A percentile compares a stretch with the other conserved stretches of the same genome.
Conservation (phyloP, 2,888 invertebrate genomes). For the Pyrrhia umbra region DNA sequence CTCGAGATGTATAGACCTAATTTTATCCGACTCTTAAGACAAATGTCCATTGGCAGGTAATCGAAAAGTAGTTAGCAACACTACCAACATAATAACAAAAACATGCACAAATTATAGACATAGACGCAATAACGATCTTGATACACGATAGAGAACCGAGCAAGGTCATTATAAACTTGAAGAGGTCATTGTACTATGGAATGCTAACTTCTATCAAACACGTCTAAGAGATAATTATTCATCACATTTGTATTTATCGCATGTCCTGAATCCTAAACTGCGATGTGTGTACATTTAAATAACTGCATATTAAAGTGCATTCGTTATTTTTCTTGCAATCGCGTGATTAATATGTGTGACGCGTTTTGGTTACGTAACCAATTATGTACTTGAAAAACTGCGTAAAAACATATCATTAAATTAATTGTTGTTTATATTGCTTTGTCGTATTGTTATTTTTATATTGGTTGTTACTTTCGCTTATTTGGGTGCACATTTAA, state of each 20-base stretch:
- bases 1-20: too few species aligned
- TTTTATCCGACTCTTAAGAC: too few species aligned
- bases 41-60: too few species aligned
- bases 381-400: constrained; percentile 15
- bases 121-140: constrained; percentile 40
- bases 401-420: constrained; percentile 14
- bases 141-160: constrained; percentile 41
- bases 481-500: not conserved
- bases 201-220: constrained; percentile 48
- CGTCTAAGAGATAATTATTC: constrained; percentile 28
- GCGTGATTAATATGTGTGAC: constrained; percentile 28
- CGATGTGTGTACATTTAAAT: not conserved
- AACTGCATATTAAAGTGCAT: not conserved
- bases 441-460: not conserved
- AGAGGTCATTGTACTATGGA: constrained; percentile 56
- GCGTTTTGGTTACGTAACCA: constrained; percentile 33
- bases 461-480: not conserved
- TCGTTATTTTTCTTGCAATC: constrained; percentile 10
- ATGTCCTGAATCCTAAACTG: constrained; percentile 19
- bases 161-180: constrained; percentile 50
- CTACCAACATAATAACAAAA: constrained; percentile 35
- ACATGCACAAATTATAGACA: constrained; percentile 43
- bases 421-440: not conserved
- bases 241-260: constrained; percentile 22
- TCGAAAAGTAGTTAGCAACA: not conserved